Evolutionary conservation across 2,888 invertebrate species (phyloP).

Genomic region (Zaprionus lineosus): DNA sequence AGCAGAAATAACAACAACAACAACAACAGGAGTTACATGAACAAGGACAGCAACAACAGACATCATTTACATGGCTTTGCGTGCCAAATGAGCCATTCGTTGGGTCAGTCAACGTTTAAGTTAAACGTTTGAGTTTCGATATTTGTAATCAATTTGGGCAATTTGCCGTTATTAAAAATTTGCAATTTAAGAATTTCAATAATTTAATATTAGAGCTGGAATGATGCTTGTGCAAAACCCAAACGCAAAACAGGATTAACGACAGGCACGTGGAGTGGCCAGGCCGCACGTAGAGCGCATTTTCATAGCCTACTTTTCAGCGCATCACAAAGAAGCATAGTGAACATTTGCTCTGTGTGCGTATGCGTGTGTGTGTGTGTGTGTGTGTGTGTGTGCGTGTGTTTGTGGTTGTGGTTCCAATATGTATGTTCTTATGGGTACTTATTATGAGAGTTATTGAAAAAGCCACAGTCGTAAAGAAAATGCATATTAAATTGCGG

Average conservation of each 20-base stretch:
- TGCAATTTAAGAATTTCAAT: too few species aligned
- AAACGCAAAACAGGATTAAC: slow-evolving; percentile 60
- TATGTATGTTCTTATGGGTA: slow-evolving; percentile 22
- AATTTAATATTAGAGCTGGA: too few species aligned
- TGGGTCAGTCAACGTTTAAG: slow-evolving; percentile 38
- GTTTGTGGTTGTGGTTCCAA: too few species aligned
- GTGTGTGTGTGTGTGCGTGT: neutral
- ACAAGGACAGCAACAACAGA: slow-evolving; percentile 12
- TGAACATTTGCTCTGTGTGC: neutral
- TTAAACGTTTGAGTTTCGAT: too few species aligned
- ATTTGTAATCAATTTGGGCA: slow-evolving; percentile 63
- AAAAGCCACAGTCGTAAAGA: slow-evolving; percentile 37
- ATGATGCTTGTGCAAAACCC: too few species aligned
- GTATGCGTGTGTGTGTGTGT: neutral
- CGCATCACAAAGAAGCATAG: too few species aligned
- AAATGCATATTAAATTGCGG: slow-evolving; percentile 59
- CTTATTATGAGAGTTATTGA: slow-evolving; percentile 40
- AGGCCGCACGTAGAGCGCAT: slow-evolving; percentile 39
- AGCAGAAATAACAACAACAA: slow-evolving; percentile 15
- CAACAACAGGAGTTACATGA: slow-evolving; percentile 2
- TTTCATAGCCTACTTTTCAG: slow-evolving; percentile 68
- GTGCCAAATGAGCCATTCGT: slow-evolving; percentile 28
- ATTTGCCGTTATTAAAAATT: slow-evolving; percentile 25
- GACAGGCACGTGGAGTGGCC: slow-evolving; percentile 4
- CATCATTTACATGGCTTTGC: slow-evolving; percentile 59